A percentile compares a stretch with the other conserved stretches of the same genome.
phyloP scores from a whole-genome alignment of 2,797 vertebrate genomes.

The Oryzias sinensis region DNA sequence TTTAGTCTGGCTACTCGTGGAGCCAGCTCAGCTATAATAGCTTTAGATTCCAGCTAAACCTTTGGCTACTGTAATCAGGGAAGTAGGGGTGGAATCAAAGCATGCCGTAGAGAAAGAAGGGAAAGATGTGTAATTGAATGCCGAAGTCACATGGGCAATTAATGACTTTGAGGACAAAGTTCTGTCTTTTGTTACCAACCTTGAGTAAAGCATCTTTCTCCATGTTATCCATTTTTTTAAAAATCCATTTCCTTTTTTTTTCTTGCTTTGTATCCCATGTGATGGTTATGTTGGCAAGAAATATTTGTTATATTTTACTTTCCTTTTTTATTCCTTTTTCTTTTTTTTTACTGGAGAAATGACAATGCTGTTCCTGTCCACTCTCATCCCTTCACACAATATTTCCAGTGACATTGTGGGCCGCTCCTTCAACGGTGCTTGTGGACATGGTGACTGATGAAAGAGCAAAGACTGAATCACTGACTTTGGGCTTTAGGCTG shows the following conservation, averaged over 20 bases:
- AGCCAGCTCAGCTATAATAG: constrained; percentile 71
- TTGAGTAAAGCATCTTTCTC: constrained; percentile 43
- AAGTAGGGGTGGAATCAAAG: constrained; percentile 39
- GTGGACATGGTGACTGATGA: constrained; percentile 66
- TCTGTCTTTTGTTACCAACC: constrained; percentile 52
- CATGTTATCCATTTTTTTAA: constrained; percentile 30
- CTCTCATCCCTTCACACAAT: constrained; percentile 37
- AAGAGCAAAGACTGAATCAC: constrained; percentile 69
- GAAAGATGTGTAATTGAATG: constrained; percentile 38
- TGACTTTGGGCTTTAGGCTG: constrained; percentile 46
- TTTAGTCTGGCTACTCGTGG: constrained; percentile 66
- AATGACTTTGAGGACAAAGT: constrained; percentile 64
- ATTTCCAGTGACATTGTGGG: constrained; percentile 58
- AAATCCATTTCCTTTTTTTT: constrained; percentile 13
- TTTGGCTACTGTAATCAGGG: constrained; percentile 59
- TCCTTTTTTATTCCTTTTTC: constrained; percentile 1
- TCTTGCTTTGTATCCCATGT: constrained; percentile 48
- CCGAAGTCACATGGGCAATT: constrained; percentile 47
- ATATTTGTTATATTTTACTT: constrained; percentile 21
- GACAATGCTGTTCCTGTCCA: constrained; percentile 49
- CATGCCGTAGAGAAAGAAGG: constrained; percentile 16
- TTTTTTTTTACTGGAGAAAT: constrained; percentile 46
- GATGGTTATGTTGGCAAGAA: constrained; percentile 25
- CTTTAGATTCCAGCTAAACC: constrained; percentile 76
- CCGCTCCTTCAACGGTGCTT: constrained; percentile 53